phyloP scores from a whole-genome alignment of 2,797 vertebrate genomes.

The Mormyrops boulengeri region DNA sequence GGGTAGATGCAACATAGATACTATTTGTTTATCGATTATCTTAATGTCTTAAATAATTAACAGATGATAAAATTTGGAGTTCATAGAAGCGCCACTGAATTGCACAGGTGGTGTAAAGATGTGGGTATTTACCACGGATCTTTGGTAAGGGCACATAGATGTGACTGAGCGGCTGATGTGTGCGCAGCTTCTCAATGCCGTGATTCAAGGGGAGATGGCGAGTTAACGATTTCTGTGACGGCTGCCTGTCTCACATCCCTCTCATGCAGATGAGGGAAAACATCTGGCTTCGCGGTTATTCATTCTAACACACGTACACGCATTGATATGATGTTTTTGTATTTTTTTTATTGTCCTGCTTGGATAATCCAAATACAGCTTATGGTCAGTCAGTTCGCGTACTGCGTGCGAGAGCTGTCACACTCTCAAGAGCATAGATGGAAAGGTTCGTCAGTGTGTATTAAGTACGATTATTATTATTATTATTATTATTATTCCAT shows the following conservation, averaged over 20 bases:
- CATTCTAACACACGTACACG: background rate
- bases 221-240: background rate
- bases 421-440: background rate
- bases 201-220: background rate
- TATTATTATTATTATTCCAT: background rate
- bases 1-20: background rate
- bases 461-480: background rate
- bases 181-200: background rate
- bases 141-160: background rate
- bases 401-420: background rate
- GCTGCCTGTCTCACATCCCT: background rate
- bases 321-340: background rate
- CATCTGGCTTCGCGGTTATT: background rate
- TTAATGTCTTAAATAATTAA: background rate
- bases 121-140: background rate
- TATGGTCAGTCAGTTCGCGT: background rate
- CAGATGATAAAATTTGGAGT: background rate
- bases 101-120: background rate
- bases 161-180: background rate
- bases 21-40: background rate
- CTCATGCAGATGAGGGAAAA: background rate
- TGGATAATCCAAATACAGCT: background rate
- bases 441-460: background rate
- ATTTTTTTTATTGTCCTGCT: background rate
- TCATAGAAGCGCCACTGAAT: background rate